Base-by-base conservation (phyloP, 2,888 invertebrate species). In the Hofmannophila pseudospretella region DNA sequence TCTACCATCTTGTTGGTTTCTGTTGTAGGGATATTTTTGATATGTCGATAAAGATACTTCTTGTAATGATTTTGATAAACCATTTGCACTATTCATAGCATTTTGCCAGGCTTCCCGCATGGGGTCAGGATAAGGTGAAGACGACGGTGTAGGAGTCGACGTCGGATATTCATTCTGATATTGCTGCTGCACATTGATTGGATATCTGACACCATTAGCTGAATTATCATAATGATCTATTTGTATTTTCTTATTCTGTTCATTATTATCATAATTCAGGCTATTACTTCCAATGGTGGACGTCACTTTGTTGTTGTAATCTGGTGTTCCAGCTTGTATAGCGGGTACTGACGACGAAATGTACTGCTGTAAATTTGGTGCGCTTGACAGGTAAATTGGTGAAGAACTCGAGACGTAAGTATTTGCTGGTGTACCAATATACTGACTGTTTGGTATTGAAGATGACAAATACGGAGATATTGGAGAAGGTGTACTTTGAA, bases 171-270 rank as follows among this genome's bases (percentile, higher is more conserved):
- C 80, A 39, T 66, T 76, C 45, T 70, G 72, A 50, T 73, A 77
- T 44, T 78, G 81, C 36, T 67, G 67, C 36, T 71, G 77, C 0
- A 60, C 37, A 46, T 65, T 75, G 8, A 53, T 47, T 0, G 78
- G 77, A 53, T 75, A 82, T 44, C 79, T 69, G 0, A 84, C 58
- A 4, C 82, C 82, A 46, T 74, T 79, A 3, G 66, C 75, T 9
- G 82, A 73, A 44, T 84, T 86, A 45, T 86, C 80, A 40, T 79
- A 86, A 54, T 84, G 82, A 47, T 85, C 81, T 34, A 81, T 76
- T 48, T 76, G 74, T 45, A 82, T 66, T 42, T 75, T 75, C 49
- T 80, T 79, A 45, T 58, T 69, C 9, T 51, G 49, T 3, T 77
- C 74, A 44, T 60, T 71, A 26, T 40, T 67, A 8, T 77, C 74